Base-by-base conservation (phyloP, 1,140 invertebrate genomes). In the Drosophila hydei region DNA sequence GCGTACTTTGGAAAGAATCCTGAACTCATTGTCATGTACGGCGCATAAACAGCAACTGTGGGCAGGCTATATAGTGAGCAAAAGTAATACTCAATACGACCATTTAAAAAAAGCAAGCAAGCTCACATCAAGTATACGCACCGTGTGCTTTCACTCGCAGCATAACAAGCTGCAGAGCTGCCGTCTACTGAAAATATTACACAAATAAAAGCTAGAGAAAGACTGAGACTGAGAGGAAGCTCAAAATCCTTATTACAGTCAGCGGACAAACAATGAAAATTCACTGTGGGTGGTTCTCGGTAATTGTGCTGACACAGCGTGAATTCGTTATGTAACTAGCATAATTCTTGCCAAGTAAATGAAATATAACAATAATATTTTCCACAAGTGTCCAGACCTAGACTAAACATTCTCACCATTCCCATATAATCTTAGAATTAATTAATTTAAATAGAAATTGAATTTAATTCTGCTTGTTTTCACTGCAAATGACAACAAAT, bases 1-100 rank as follows among this genome's bases (percentile, higher is more conserved):
- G 77, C 73, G 73, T 59, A 74, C 40, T 47, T 47, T 50, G 33
- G 40, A 40, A 64, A 59, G 19, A 61, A 43, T 50, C 47, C 61
- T 51, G 61, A 64, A 21, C 83, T 88, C 78, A 87, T 88, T 87
- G 83, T 87, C 81, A 87, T 87, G 81, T 87, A 60, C 78, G 67
- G 50, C 78, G 75, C 81, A 83, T 87, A 87, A 87, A 78, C 43
- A 56, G 62, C 21, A 60, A 47, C 52, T 51, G n/a, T 8, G 52
- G 36, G 27, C 23, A 38, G 18, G 56, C 40, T 7, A 30, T 38
- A 19, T 27, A 14, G 30, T 33, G 47, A 45, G 36, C 38, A 52
- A 6, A 33, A 33, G 14, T 16, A 40, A 73, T 73, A 77, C 59
- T 55, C 78, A 81, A 80, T 81, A 77, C 62, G 63, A 52, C 54